Base-by-base conservation (phyloP, 1,140 invertebrate genomes). In the Pseudomyrmex pallidus region DNA sequence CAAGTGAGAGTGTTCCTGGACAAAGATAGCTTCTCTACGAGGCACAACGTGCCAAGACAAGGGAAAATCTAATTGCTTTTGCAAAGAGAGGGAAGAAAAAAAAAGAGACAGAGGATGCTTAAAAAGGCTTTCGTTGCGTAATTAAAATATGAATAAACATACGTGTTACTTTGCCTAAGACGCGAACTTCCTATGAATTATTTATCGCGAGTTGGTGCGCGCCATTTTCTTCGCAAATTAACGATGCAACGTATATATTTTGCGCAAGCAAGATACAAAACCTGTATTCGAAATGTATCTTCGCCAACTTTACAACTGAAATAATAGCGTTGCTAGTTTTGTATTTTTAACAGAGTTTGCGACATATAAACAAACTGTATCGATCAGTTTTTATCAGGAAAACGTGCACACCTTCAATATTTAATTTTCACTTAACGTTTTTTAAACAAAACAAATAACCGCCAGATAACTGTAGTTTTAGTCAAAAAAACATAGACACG, bases 81-180 rank as follows among this genome's bases (percentile, higher is more conserved):
- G 25, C n/a, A 76, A 20, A 64, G 8, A 52, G 10, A 76, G n/a
- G 15, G 17, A 56, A 35, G 62, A 46, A 35, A 35, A 5, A 67
- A 63, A 67, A 63, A n/a, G 48, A n/a, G 48, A 20, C 2, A 46
- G 74, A 9, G 52, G 50, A 22, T 68, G 44, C 54, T 56, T 22
- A 22, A 78, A 74, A 67, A 68, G 54, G 64, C 54, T 46, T 77
- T 67, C 35, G 20, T 78, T 78, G 44, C 15, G 13, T 78, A 68
- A 78, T 78, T 78, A 78, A 78, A 78, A 78, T 78, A 78, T 78
- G 20, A 78, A 68, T 78, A 78, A 78, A 78, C 44, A 57, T 59
- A n/a, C 10, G 9, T 13, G 15, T 59, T 48, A 68, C 44, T 68
- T 59, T 68, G 52, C 64, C 15, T 68, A 68, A 78, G 20, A 48